Evolutionary conservation across 2,888 invertebrate species (phyloP).

Genomic region (Ypsolopha sequella): DNA sequence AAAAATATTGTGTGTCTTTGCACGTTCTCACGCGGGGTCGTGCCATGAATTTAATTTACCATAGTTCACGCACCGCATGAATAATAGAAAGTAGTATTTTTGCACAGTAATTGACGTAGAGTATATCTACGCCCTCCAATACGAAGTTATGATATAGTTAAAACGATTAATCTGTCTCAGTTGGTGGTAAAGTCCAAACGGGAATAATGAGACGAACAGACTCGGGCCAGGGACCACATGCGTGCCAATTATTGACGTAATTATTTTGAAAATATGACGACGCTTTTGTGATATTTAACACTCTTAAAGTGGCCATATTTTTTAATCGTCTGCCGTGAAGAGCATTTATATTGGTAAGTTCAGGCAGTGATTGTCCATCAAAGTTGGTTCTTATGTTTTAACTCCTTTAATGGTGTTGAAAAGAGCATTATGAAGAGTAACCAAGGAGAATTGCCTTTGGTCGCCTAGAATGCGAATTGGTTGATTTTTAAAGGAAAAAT

Average conservation of each 20-base stretch:
- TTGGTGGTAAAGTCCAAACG: conserved; percentile 61
- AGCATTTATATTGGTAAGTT: conserved; percentile 36
- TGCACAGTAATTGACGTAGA: conserved; percentile 58
- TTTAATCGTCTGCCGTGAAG: conserved; percentile 40
- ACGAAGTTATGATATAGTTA: conserved; percentile 63
- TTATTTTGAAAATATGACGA: conserved; percentile 66
- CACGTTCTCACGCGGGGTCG: background rate
- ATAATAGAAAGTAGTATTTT: conserved; percentile 61
- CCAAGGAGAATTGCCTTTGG: no score
- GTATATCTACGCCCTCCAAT: conserved; percentile 34
- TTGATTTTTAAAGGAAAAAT: no score
- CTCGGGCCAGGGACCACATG: conserved; percentile 34
- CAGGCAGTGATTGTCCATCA: conserved; percentile 10
- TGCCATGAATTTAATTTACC: conserved; percentile 6
- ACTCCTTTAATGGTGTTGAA: no score
- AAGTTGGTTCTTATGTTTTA: no score
- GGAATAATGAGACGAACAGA: conserved; percentile 56
- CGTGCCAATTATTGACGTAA: conserved; percentile 69
- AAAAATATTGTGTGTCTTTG: background rate
- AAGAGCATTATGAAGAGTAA: no score
- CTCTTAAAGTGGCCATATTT: conserved; percentile 47
- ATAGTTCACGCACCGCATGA: conserved; percentile 23
- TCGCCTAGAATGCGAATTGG: no score
- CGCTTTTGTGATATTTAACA: conserved; percentile 58
- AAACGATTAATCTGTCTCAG: conserved; percentile 65